Evolutionary conservation across 1,140 invertebrate genomes (phyloP), one percentile per base, ranked within the genome.

Genomic region (Caerostris darwini): DNA sequence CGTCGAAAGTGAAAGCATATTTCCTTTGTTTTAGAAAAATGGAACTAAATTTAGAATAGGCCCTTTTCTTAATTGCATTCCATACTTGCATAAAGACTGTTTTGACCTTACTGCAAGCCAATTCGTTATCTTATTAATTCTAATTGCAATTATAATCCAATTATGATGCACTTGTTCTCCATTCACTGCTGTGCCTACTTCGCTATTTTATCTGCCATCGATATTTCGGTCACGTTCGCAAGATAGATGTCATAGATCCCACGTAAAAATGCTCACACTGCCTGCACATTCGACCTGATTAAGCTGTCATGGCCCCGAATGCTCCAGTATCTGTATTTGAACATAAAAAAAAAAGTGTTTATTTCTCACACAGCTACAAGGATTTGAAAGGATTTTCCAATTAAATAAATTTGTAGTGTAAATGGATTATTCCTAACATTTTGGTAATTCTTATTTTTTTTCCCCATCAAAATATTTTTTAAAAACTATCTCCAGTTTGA

Each of bases 181-280:
- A 14, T 64, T 17, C 61, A 5, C 10, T 50, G 10, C 71, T 50
- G 8, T 77, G 5, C 12, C 34, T 77, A 34, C 61, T 6, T 67
- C 34, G 34, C 34, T 34, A 34, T 34, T n/a, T 34, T 34, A 34
- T 34, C 34, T 34, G 34, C 5, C 14, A 12, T 77, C 5, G 50
- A 12, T 50, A 10, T 77, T 77, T 34, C 34, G 10, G 5, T 34
- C 71, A 77, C 71, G 71, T 77, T 53, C 71, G 3, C 14, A 5
- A 12, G 34, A 53, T 77, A 34, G 10, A 50, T 53, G 53, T 77
- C 71, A 50, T 53, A 50, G 50, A 50, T 77, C 71, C 71, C 71
- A 77, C 71, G 34, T 53, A 53, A 77, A 77, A 71, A 77, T 34
- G 19, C 71, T 77, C 71, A 77, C 71, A 77, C 34, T 50, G 10